phyloP scores from a whole-genome alignment of 2,888 invertebrate genomes.

The Imbricaverruca yamaguchii region DNA sequence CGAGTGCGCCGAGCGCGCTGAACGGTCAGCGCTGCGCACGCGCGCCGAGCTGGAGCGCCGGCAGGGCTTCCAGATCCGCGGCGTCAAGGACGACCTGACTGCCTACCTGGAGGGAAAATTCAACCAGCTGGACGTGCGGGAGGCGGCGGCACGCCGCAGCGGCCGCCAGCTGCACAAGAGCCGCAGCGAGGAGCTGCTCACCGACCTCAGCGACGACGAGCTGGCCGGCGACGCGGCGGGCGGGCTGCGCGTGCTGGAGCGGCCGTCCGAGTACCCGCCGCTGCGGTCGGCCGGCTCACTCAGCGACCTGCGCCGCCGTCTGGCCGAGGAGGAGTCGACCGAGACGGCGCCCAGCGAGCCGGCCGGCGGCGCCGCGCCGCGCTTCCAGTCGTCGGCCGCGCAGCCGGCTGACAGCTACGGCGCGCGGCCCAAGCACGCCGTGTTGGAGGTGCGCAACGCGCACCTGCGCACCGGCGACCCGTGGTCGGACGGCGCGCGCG shows the following conservation, averaged over 20 bases:
- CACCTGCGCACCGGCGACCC: neutral
- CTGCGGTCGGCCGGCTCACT: constrained; percentile 7
- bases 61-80: neutral
- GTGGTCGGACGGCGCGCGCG: neutral
- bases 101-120: constrained; percentile 9
- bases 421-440: constrained; percentile 44
- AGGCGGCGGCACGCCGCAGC: neutral
- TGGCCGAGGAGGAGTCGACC: neutral
- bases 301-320: constrained; percentile 6
- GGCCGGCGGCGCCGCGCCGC: neutral
- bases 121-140: constrained; percentile 28
- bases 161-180: neutral
- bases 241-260: neutral
- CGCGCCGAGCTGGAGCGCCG: constrained; percentile 1
- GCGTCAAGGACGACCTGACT: constrained; percentile 21
- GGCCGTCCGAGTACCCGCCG: constrained; percentile 6
- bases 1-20: constrained; percentile 10
- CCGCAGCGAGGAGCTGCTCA: constrained; percentile 19
- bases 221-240: neutral
- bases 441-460: constrained; percentile 3
- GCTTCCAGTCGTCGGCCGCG: constrained; percentile 58
- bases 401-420: constrained; percentile 48
- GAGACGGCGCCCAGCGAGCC: neutral
- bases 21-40: neutral
- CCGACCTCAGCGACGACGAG: constrained; percentile 15